Evolutionary conservation across 1,140 invertebrate species (phyloP), one percentile per base, ranked within the genome.

Genomic region (Psix sp.): DNA sequence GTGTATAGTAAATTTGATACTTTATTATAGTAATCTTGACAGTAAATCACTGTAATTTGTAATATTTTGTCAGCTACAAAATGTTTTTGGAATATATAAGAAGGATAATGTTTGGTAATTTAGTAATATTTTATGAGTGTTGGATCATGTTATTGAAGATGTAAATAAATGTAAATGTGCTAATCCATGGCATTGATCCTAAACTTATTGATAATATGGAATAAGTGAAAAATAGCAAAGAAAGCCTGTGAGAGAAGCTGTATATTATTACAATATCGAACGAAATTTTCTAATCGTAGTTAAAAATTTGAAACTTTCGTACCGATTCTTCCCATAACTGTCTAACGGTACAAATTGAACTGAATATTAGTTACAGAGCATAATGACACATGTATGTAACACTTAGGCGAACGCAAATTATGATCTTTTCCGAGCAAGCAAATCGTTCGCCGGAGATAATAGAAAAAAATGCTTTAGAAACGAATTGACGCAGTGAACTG

Each of bases 211-310:
- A 52, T 59, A 52, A n/a, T 10, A 60, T 38, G 38, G 29, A 6
- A 42, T 11, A 68, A 51, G 59, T 59, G 46, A 68, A 52, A 68
- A 68, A 59, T 51, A 38, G 48, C 56, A 59, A 68, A 36, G 65
- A 68, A 59, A 68, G 36, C 45, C 52, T 35, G 21, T 29, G 45
- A 56, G 63, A 40, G 49, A 26, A 52, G 31, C 15, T 31, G 43
- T 68, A 60, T 60, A 68, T 68, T 54, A 68, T 68, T 68, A 59
- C 46, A 13, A 52, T 52, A 46, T 60, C 60, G 46, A 59, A 68
- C 54, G 60, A 68, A 68, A 52, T 68, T 68, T 68, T 68, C 54
- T 68, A 68, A 68, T 68, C 65, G 54, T n/a, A n/a, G 54, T 68
- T 68, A 60, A 59, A 66, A 59, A 60, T 67, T 67, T 56, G 51